Conservation (phyloP, 2,888 invertebrate species). For the Trisateles emortualis region DNA sequence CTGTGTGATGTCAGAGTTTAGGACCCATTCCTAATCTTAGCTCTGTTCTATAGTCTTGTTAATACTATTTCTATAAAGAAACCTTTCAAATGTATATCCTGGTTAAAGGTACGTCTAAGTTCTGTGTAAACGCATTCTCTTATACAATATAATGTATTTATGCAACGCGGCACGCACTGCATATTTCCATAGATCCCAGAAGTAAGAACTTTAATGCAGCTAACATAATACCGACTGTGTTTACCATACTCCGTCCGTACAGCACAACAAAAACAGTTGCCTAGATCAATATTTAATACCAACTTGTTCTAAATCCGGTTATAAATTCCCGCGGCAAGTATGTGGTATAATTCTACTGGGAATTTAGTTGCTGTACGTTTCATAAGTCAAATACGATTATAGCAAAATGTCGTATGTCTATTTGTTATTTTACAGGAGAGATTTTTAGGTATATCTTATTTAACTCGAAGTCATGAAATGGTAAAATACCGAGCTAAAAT, state of each 20-base stretch:
- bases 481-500: no score
- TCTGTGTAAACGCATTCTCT: not conserved
- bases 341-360: no score
- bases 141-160: constrained; percentile 5
- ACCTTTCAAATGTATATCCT: not conserved
- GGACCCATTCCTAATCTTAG: no score
- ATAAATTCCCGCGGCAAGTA: no score
- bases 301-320: not conserved
- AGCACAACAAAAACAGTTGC: constrained; percentile 3
- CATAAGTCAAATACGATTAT: no score
- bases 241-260: not conserved
- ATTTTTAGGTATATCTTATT: no score
- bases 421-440: no score
- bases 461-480: no score
- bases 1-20: no score
- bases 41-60: not conserved
- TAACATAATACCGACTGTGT: constrained; percentile 4
- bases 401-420: no score
- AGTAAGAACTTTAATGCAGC: constrained; percentile 14
- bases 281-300: not conserved
- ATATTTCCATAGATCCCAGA: constrained; percentile 7
- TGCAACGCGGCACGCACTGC: constrained; percentile 3
- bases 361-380: no score
- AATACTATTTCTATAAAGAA: not conserved
- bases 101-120: not conserved